These are phyloP conservation scores for Thomomys bottae DNA, from an alignment of 2,113 vertebrate genomes.

Conservation along the genomic window DNA sequence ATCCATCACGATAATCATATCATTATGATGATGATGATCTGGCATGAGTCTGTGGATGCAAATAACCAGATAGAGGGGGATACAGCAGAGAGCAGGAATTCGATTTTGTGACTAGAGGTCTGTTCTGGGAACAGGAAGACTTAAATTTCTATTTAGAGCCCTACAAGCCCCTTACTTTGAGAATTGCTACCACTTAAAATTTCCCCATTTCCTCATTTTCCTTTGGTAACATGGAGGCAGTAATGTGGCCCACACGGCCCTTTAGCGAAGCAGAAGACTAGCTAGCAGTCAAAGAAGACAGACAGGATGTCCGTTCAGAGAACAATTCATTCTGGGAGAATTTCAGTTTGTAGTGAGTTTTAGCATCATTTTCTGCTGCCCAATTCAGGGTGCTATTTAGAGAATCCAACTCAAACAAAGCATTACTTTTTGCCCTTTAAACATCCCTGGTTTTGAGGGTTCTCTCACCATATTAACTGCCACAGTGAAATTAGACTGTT, in stretches of 20 bases:
- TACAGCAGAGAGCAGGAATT: not conserved
- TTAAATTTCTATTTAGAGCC: not conserved
- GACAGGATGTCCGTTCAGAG: not conserved
- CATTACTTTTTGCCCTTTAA: constrained; percentile 61
- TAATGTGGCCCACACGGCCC: not conserved
- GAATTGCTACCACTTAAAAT: not conserved
- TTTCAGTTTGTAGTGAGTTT: constrained; percentile 49
- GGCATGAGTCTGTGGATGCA: not conserved
- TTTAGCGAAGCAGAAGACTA: not conserved
- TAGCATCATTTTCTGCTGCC: constrained; percentile 26
- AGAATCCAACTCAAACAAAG: constrained; percentile 42
- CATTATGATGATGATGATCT: not conserved
- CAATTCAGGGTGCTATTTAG: constrained; percentile 58
- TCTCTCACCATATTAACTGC: constrained; percentile 58
- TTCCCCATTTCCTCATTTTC: not conserved
- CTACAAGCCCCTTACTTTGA: not conserved
- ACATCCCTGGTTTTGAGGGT: constrained; percentile 9
- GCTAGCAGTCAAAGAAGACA: not conserved
- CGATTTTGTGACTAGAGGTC: not conserved
- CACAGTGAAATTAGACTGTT: constrained; percentile 69
- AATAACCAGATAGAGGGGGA: constrained; percentile 4
- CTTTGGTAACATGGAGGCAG: constrained; percentile 23
- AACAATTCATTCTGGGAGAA: constrained; percentile 17
- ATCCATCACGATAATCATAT: not conserved
- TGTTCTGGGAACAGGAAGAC: not conserved